Percentiles rank a stretch among this genome's conserved stretches.
Conservation (phyloP, 2,797 vertebrate species). For the Lepus oiostolus region DNA sequence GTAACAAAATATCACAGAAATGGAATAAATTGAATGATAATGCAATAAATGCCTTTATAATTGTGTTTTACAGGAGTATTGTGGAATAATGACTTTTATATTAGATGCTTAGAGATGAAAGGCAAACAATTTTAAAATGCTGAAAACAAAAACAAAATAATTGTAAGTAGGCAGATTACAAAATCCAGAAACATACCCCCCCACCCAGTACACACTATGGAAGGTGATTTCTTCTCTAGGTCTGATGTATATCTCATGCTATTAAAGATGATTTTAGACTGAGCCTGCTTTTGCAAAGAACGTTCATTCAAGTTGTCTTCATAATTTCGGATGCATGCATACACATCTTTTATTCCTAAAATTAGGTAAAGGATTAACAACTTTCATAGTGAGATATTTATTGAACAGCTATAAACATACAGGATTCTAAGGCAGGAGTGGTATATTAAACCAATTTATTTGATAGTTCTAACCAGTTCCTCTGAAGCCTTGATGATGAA, state of each 20-base stretch:
- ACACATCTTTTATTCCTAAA: conserved; percentile 2
- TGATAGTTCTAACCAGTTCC: conserved; percentile 13
- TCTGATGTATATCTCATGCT: not conserved
- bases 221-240: not conserved
- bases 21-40: conserved; percentile 54
- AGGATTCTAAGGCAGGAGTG: not conserved
- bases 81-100: not conserved
- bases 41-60: conserved; percentile 50
- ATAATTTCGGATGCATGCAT: not conserved
- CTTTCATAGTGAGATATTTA: not conserved
- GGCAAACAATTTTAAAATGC: not conserved
- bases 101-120: conserved; percentile 55
- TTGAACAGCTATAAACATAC: not conserved
- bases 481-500: not conserved
- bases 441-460: not conserved
- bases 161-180: not conserved
- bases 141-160: conserved; percentile 38
- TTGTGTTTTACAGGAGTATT: conserved; percentile 45
- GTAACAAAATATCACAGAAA: conserved; percentile 63
- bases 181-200: not conserved
- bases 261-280: not conserved
- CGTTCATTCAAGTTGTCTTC: not conserved
- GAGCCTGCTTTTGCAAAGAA: not conserved
- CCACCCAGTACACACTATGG: not conserved
- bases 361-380: not conserved